Percentiles rank a stretch among this genome's conserved stretches.
phyloP scores from a whole-genome alignment of 1,140 invertebrate species.

The Neomicropteryx cornuta region DNA sequence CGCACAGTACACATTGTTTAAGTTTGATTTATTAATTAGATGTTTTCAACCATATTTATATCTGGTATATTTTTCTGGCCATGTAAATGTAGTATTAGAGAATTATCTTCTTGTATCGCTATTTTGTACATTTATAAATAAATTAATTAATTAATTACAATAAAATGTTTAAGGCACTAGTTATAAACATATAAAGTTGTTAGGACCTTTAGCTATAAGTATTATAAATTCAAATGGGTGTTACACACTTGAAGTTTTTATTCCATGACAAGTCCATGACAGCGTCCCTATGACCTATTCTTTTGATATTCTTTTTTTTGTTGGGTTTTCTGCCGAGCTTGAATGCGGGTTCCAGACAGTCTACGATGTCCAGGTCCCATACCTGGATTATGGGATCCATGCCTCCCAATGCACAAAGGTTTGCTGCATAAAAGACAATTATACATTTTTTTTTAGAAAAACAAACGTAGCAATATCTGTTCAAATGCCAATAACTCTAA shows the following conservation, averaged over 20 bases:
- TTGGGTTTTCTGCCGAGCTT: slow-evolving; percentile 68
- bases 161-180: slow-evolving; percentile 2
- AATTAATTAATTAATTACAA: slow-evolving; percentile 2
- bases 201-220: slow-evolving; percentile 4
- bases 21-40: no score
- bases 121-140: neutral
- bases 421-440: slow-evolving; percentile 44
- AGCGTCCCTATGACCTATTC: slow-evolving; percentile 77
- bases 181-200: slow-evolving; percentile 9
- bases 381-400: slow-evolving; percentile 88
- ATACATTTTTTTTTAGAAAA: neutral
- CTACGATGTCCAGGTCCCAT: slow-evolving; percentile 91
- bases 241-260: slow-evolving; percentile 45
- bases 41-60: no score
- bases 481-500: no score
- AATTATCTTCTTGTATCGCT: slow-evolving; percentile 3
- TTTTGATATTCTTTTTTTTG: slow-evolving; percentile 54
- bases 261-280: slow-evolving; percentile 92
- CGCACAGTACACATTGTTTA: no score
- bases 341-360: slow-evolving; percentile 77
- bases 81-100: no score
- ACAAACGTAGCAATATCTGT: neutral
- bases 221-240: neutral
- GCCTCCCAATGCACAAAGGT: slow-evolving; percentile 81
- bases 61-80: no score